Base-by-base conservation (phyloP, 2,888 invertebrate species). In the Trachelus stipa region DNA sequence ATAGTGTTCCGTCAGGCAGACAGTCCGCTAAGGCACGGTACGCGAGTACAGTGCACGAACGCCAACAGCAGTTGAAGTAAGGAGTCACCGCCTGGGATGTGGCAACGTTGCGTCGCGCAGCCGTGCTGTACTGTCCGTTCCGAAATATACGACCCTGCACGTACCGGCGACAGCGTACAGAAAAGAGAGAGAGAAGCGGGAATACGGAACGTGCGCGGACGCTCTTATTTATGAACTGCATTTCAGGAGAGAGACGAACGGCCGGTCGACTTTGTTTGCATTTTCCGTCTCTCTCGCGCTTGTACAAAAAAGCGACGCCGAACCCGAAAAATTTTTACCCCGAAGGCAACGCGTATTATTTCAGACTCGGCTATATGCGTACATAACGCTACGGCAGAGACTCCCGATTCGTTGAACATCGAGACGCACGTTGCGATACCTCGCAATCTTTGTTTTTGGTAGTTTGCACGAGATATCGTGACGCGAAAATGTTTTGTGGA, bases 401-500 rank as follows among this genome's bases (percentile, higher is more conserved):
- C 23, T 15, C 23, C 9, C 56, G 23, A 56, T 23, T 23, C 23
- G 56, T 56, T 56, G 1, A 9, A 56, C 23, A 56, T 56, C 56
- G 56, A 56, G 56, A 9, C 9, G 23, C 56, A 56, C 56, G 23
- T 9, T 15, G 56, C 56, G 23, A 56, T 9, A 9, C 23, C 23
- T 56, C 56, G 56, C 56, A 23, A 56, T 56, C 56, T 56, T 56
- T 56, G 56, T 56, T 56, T 56, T 56, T 56, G 56, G 56, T 56
- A 56, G 56, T 56, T 56, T 56, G 23, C 56, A 56, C 56, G 56
- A 56, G 56, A 56, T 56, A 56, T 56, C 35, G 68, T 37, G 40
- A 33, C 81, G 79, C 79, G 56, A 56, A 56, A 56, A 56, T 23
- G 79, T 83, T 84, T 85, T 79, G 83, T 87, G 87, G 87, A 87